These are phyloP conservation scores for Bergia puertoricense DNA, from an alignment of 92 coral and sea anemone genomes.

Conservation along the genomic window DNA sequence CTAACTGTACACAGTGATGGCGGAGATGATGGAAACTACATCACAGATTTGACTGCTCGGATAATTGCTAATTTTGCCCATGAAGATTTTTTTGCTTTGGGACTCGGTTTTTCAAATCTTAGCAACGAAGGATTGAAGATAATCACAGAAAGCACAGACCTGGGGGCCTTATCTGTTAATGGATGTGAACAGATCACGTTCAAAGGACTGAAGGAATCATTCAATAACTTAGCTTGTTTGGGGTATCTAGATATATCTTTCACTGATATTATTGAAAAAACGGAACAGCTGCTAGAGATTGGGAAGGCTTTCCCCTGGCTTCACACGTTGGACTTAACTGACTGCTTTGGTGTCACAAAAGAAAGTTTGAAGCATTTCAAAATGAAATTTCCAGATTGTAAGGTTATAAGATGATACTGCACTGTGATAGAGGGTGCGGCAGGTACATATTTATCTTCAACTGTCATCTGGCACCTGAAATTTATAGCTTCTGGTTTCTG, in stretches of 20 bases:
- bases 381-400: conserved; percentile 78
- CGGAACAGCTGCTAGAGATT: conserved; percentile 80
- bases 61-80: conserved; percentile 84
- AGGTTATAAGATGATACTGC: conserved; percentile 55
- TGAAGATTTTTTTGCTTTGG: conserved; percentile 79
- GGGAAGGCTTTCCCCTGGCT: conserved; percentile 86
- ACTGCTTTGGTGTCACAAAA: conserved; percentile 77
- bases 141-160: conserved; percentile 80
- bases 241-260: conserved; percentile 88
- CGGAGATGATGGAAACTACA: conserved; percentile 64
- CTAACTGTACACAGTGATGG: conserved; percentile 84
- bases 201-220: conserved; percentile 83
- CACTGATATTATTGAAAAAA: conserved; percentile 80
- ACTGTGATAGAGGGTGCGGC: not conserved
- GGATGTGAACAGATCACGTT: conserved; percentile 84
- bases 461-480: not conserved
- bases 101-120: conserved; percentile 91
- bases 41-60: conserved; percentile 85
- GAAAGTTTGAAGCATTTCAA: conserved; percentile 68
- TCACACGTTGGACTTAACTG: conserved; percentile 83
- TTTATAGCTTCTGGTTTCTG: not conserved
- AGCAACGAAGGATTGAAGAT: conserved; percentile 90
- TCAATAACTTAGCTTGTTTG: conserved; percentile 72
- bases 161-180: conserved; percentile 79
- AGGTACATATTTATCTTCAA: not conserved